Percentiles rank a stretch among this genome's conserved stretches.
Conservation (phyloP, 2,888 invertebrate genomes). For the Bellardia pandia region DNA sequence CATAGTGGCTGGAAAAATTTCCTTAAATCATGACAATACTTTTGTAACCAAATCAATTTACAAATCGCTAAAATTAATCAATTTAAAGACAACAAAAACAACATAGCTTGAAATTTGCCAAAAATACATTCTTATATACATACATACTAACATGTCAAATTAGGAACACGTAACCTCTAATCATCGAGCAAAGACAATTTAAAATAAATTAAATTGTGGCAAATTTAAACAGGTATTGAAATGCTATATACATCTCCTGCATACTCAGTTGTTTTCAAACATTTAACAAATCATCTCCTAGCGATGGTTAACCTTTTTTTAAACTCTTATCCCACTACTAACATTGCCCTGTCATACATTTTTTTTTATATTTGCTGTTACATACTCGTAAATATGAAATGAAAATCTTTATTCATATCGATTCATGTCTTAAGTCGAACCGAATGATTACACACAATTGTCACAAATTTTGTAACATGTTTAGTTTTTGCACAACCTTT, state of each 20-base stretch:
- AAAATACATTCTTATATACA: not conserved
- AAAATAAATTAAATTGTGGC: not conserved
- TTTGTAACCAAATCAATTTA: not conserved
- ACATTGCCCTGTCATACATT: not conserved
- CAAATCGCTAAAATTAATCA: not conserved
- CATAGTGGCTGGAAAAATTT: not conserved
- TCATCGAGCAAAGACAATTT: not conserved
- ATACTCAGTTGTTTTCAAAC: not conserved
- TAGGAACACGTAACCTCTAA: not conserved
- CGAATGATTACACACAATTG: constrained; percentile 22
- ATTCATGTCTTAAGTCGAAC: not conserved
- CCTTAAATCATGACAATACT: not conserved
- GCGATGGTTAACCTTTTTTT: not conserved
- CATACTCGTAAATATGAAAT: not conserved
- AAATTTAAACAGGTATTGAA: not conserved
- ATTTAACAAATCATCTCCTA: not conserved
- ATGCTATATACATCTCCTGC: not conserved
- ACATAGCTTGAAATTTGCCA: not conserved
- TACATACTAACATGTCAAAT: not conserved
- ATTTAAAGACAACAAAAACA: not conserved
- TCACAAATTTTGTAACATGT: constrained; percentile 30
- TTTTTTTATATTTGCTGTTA: not conserved
- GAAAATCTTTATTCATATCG: constrained; percentile 12
- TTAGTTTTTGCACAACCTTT: constrained; percentile 43
- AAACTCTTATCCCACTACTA: not conserved